A percentile compares a stretch with the other conserved stretches of the same genome.
Conservation (phyloP, 2,888 invertebrate species). For the Parnassius glacialis region DNA sequence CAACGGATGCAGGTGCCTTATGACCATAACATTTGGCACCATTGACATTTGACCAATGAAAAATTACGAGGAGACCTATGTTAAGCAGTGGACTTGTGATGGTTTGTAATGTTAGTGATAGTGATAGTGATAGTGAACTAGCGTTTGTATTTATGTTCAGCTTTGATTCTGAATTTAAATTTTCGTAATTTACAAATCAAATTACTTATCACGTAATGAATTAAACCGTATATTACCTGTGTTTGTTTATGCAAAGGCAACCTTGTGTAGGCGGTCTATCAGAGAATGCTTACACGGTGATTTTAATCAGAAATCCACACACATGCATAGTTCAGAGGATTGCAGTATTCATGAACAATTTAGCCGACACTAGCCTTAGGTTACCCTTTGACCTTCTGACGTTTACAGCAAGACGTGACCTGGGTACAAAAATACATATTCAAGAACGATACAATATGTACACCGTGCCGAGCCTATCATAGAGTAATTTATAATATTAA, state of each 20-base stretch:
- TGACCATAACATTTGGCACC: too few relatives aligned
- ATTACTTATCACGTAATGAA: background rate
- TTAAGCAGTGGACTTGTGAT: too few relatives aligned
- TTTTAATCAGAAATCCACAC: constrained; percentile 42
- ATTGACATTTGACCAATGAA: too few relatives aligned
- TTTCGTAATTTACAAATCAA: background rate
- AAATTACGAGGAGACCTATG: too few relatives aligned
- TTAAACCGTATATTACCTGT: background rate
- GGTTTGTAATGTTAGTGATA: too few relatives aligned
- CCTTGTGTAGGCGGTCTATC: constrained; percentile 24
- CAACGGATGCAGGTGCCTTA: too few relatives aligned
- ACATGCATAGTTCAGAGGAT: constrained; percentile 44
- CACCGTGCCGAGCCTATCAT: background rate
- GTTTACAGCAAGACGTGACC: constrained; percentile 48
- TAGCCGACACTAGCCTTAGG: constrained; percentile 46
- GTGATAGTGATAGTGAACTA: too few relatives aligned
- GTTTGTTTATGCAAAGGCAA: constrained; percentile 23
- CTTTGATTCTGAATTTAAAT: too few relatives aligned
- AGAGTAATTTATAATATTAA: background rate
- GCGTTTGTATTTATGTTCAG: too few relatives aligned
- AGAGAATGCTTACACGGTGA: constrained; percentile 35
- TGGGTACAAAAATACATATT: constrained; percentile 32
- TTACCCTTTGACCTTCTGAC: constrained; percentile 45
- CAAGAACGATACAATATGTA: background rate
- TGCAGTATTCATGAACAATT: constrained; percentile 50